phyloP scores from a whole-genome alignment of 2,888 invertebrate species.

The Idaea biselata region DNA sequence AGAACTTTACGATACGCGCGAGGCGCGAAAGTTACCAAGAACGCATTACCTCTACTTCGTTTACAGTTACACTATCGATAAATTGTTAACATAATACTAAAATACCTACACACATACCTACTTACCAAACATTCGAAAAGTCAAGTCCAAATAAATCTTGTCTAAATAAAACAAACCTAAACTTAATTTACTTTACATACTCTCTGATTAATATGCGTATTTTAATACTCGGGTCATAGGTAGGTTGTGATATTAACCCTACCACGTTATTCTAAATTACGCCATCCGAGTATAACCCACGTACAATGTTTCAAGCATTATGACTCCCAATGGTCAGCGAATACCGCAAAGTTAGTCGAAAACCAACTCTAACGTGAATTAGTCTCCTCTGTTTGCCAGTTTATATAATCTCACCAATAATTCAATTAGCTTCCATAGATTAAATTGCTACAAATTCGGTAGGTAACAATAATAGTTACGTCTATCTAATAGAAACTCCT shows the following conservation, averaged over 20 bases:
- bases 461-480: slow-evolving; percentile 53
- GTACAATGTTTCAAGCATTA: not conserved
- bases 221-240: not conserved
- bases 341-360: slow-evolving; percentile 4
- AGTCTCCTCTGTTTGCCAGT: slow-evolving; percentile 1
- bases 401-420: slow-evolving; percentile 10
- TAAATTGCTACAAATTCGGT: slow-evolving; percentile 48
- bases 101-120: too few relatives aligned
- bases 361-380: not conserved
- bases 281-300: not conserved
- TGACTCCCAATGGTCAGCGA: slow-evolving; percentile 3
- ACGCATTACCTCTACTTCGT: too few relatives aligned
- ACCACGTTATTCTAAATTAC: not conserved
- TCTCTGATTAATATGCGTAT: not conserved
- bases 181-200: not conserved
- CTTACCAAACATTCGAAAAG: too few relatives aligned
- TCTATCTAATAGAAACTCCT: slow-evolving; percentile 36
- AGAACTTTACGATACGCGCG: too few relatives aligned
- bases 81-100: too few relatives aligned
- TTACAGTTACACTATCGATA: too few relatives aligned
- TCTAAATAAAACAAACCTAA: not conserved
- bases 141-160: not conserved
- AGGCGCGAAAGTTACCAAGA: too few relatives aligned
- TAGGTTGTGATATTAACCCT: not conserved
- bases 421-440: slow-evolving; percentile 18